These are phyloP conservation scores for Taenioides sp. DNA, from an alignment of 2,797 vertebrate species.

Conservation along the genomic window DNA sequence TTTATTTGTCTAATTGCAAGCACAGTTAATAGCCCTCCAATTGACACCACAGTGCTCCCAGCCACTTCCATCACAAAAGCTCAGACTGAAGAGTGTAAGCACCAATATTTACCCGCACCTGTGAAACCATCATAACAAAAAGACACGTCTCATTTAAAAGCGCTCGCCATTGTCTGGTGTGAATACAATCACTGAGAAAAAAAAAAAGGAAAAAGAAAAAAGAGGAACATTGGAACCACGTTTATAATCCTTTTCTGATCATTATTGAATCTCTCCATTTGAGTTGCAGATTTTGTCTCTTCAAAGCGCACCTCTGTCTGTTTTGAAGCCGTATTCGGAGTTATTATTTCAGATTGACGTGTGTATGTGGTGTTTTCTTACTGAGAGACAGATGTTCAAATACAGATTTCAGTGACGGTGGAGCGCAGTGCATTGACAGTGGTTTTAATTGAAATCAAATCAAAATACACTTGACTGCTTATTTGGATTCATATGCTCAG, in stretches of 20 bases:
- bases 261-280: conserved; percentile 15
- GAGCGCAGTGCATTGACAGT: not conserved
- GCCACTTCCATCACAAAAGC: conserved; percentile 33
- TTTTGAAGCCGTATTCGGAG: conserved; percentile 29
- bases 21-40: conserved; percentile 58
- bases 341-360: conserved; percentile 21
- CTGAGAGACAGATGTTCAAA: conserved; percentile 12
- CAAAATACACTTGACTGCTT: not conserved
- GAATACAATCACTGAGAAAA: not conserved
- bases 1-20: conserved; percentile 66
- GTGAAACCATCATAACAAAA: conserved; percentile 2
- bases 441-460: conserved; percentile 1
- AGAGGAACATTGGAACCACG: not conserved
- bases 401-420: not conserved
- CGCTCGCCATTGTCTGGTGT: not conserved
- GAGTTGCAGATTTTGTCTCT: conserved; percentile 14
- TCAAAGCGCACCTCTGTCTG: conserved; percentile 24
- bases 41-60: conserved; percentile 52
- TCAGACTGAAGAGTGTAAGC: conserved; percentile 21
- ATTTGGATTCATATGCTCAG: not conserved
- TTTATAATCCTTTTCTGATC: conserved; percentile 1
- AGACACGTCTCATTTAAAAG: not conserved
- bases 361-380: conserved; percentile 1
- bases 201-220: too few species aligned
- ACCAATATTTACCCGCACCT: conserved; percentile 37